Evolutionary conservation across 1,140 invertebrate species (phyloP).

Genomic region (Procambarus virginalis): DNA sequence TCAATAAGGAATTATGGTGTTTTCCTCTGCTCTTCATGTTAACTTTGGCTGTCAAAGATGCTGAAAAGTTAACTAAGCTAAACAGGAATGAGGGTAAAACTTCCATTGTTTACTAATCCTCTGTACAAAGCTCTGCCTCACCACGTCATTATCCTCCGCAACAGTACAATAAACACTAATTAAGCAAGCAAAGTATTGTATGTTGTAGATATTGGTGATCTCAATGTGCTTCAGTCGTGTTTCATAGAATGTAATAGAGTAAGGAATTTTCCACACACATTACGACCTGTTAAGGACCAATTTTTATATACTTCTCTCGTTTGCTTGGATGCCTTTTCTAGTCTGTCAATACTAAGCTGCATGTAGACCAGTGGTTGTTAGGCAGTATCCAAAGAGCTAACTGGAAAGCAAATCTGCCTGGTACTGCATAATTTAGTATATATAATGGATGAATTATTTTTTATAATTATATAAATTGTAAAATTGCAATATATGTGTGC

Average conservation of each 20-base stretch:
- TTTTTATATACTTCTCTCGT: not conserved
- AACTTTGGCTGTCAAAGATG: no score
- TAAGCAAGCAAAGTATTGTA: not conserved
- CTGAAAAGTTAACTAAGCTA: no score
- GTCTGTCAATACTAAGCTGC: not conserved
- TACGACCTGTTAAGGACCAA: not conserved
- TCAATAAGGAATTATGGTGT: no score
- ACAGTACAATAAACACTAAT: not conserved
- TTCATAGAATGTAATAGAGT: not conserved
- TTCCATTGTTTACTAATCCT: not conserved
- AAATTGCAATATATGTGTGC: constrained; percentile 12
- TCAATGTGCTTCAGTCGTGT: not conserved
- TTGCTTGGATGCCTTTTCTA: not conserved
- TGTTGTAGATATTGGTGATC: not conserved
- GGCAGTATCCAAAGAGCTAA: not conserved
- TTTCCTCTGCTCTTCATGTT: no score
- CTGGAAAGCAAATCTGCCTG: not conserved
- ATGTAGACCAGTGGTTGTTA: not conserved
- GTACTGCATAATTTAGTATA: not conserved
- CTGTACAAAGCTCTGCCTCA: not conserved
- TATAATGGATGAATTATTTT: constrained; percentile 34
- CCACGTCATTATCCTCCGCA: not conserved
- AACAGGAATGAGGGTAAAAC: no score
- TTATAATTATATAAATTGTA: constrained; percentile 5
- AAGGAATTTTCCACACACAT: not conserved